phyloP scores from a whole-genome alignment of 2,113 vertebrate genomes.

The Apteryx mantelli region DNA sequence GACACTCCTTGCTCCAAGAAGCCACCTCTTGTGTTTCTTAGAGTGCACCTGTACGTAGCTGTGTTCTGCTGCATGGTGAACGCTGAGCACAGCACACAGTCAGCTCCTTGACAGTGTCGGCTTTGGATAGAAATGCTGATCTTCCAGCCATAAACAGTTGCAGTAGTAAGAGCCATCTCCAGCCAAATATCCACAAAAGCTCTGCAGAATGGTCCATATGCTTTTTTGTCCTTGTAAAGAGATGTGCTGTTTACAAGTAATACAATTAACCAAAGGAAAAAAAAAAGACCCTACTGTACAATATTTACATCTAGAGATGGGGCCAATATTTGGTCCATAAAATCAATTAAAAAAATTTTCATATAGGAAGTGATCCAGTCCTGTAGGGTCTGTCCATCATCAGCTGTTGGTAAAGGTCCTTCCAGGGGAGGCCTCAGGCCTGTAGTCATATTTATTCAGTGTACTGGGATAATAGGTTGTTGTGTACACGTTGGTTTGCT shows the following conservation, averaged over 20 bases:
- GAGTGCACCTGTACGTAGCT: not conserved
- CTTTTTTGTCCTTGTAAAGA: slow-evolving; percentile 61
- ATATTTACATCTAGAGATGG: slow-evolving; percentile 74
- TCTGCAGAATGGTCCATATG: slow-evolving; percentile 33
- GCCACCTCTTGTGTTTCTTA: not conserved
- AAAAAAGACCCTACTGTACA: slow-evolving; percentile 65
- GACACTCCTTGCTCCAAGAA: not conserved
- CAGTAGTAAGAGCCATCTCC: slow-evolving; percentile 51
- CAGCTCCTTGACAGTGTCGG: not conserved
- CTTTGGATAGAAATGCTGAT: not conserved
- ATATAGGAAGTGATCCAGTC: slow-evolving; percentile 63
- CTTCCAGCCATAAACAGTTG: slow-evolving; percentile 38
- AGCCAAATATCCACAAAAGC: slow-evolving; percentile 45
- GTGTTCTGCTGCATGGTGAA: not conserved
- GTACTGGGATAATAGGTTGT: slow-evolving; percentile 97
- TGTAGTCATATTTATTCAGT: slow-evolving; percentile 94
- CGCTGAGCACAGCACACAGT: not conserved
- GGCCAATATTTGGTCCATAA: slow-evolving; percentile 71
- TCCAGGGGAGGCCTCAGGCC: slow-evolving; percentile 93
- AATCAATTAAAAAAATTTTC: slow-evolving; percentile 70
- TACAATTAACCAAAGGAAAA: slow-evolving; percentile 46
- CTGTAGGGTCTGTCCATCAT: slow-evolving; percentile 70
- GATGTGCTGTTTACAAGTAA: slow-evolving; percentile 73
- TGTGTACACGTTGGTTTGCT: slow-evolving; percentile 97
- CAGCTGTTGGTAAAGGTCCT: slow-evolving; percentile 97